Base-by-base conservation (phyloP, 2,888 invertebrate species). In the Diarsia dahlii region DNA sequence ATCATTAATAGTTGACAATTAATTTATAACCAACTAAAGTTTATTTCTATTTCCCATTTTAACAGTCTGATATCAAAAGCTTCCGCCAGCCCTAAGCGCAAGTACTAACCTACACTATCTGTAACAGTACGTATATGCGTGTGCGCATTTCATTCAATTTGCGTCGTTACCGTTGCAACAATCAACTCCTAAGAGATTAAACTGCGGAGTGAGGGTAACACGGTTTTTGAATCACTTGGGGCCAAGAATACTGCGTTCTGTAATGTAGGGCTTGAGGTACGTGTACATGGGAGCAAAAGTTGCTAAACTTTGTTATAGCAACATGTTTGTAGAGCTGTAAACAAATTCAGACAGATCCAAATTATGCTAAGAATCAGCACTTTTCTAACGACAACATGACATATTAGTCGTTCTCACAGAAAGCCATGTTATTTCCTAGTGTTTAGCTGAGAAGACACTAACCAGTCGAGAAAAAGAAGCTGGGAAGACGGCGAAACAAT, bases 181-280 rank as follows among this genome's bases (percentile, higher is more conserved):
- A 87, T 87, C 82, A 87, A 84, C 84, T 91, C 90, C 90, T 80
- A 64, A 65, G 89, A 88, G 89, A 88, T 89, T 84, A 82, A 75
- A 74, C 64, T 71, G 77, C 76, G 83, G 81, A 74, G 65, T 67
- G 78, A 78, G 84, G 83, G 82, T 88, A 89, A 89, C 91, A 88
- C 89, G 87, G 90, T 90, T 89, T 83, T 76, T 48, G 60, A 84
- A 81, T 77, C 88, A 62, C 77, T 74, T 20, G 89, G 82, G 89
- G 80, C 81, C 39, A 70, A 66, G 65, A 62, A 64, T 65, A 78
- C 52, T 50, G 13, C 76, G 63, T 71, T 69, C 54, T 6, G 71
- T 76, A 83, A 84, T 78, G 68, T 74, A 64, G 63, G 63, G 23
- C 63, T 52, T 34, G 23, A 23, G 60, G 9, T 12, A 3, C 15